Conservation (phyloP, 1,140 invertebrate genomes). For the fruit fly (Drosophila melanogaster) region Release_6_plus_ISO1_MT NT_033779.5:439501-440000, state of each 20-base stretch:
- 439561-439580: background rate
- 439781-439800: constrained; percentile 12
- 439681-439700: constrained; percentile 64
- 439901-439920: constrained; percentile 34
- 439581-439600: background rate
- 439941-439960: constrained; percentile 47
- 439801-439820: constrained; percentile 47
- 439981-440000: constrained; percentile 20
- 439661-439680: constrained; percentile 77
- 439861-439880: constrained; percentile 80
- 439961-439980: constrained; percentile 62
- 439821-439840: constrained; percentile 58
- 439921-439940: constrained; percentile 66
- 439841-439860: constrained; percentile 47
- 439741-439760: constrained; percentile 77
- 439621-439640: constrained; percentile 32
- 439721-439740: constrained; percentile 77
- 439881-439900: constrained; percentile 58
- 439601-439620: constrained; percentile 8
- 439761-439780: constrained; percentile 27
- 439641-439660: constrained; percentile 73
- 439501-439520: too few relatives aligned
- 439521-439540: too few relatives aligned
- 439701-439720: constrained; percentile 58
- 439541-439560: too few relatives aligned